Evolutionary conservation across 1,140 invertebrate species (phyloP).

Genomic region (Atta texana): DNA sequence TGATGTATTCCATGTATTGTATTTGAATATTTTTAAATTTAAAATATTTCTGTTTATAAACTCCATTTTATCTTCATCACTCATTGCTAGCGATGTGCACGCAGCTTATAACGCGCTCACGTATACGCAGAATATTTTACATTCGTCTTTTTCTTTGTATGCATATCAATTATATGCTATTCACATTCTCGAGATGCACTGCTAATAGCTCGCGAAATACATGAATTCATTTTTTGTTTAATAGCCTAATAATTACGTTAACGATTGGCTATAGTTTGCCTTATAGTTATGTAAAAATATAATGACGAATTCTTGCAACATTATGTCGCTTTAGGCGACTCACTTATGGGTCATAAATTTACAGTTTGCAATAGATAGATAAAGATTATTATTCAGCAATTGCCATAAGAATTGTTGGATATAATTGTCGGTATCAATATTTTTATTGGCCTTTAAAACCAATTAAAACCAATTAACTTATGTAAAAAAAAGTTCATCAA

Average conservation of each 20-base stretch:
- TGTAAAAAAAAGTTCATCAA: not conserved
- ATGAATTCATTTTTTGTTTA: slow-evolving; percentile 50
- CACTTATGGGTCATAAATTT: not conserved
- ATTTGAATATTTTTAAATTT: too few species aligned
- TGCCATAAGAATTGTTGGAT: not conserved
- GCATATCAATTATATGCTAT: slow-evolving; percentile 10
- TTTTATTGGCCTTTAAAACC: too few species aligned
- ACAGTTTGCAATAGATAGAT: not conserved
- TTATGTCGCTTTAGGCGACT: not conserved
- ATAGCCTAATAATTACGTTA: slow-evolving; percentile 36
- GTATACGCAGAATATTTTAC: not conserved
- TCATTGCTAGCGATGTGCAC: slow-evolving; percentile 6
- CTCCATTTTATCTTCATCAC: not conserved
- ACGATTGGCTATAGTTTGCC: slow-evolving; percentile 1
- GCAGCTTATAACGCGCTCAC: not conserved
- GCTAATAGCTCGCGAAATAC: slow-evolving; percentile 26
- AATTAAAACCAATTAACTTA: not conserved
- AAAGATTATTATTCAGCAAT: slow-evolving; percentile 4
- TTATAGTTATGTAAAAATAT: not conserved
- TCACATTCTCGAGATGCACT: not conserved
- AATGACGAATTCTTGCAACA: not conserved
- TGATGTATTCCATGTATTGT: not conserved
- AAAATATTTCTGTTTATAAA: not conserved
- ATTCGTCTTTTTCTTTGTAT: slow-evolving; percentile 1
- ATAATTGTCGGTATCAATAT: not conserved